Conservation (phyloP, 2,113 vertebrate species). For the Choloepus hoffmanni region DNA sequence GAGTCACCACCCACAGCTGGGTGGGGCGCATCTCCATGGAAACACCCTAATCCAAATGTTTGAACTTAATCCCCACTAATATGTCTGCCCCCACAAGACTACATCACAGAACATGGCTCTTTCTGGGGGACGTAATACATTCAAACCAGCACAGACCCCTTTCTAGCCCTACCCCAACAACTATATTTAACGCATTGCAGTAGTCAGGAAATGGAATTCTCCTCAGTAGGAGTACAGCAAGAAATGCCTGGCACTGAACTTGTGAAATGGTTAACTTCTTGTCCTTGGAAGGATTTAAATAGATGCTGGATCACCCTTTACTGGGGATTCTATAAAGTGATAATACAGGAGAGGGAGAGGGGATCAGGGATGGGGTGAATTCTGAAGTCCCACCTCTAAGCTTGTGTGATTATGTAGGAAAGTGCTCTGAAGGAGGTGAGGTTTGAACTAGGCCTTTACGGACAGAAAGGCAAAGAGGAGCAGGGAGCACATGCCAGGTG, state of each 20-base stretch:
- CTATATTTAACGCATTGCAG: not conserved
- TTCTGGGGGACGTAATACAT: too few relatives aligned
- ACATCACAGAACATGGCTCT: too few relatives aligned
- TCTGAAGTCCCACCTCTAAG: not conserved
- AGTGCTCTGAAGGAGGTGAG: not conserved
- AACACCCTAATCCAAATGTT: too few relatives aligned
- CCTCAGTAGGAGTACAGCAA: not conserved
- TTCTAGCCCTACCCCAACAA: not conserved
- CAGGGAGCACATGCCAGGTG: not conserved
- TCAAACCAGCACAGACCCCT: too few relatives aligned
- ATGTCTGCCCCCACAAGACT: too few relatives aligned
- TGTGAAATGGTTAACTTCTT: not conserved
- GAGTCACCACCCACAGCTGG: too few relatives aligned
- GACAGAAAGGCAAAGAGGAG: not conserved
- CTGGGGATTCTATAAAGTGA: conserved; percentile 3
- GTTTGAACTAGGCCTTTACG: not conserved
- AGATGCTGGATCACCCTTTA: not conserved
- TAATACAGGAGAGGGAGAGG: not conserved
- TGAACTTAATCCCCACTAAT: too few relatives aligned
- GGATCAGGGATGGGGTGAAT: not conserved
- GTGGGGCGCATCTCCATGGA: too few relatives aligned
- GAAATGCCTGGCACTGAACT: not conserved
- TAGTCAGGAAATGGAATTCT: not conserved
- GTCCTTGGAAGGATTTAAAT: not conserved
- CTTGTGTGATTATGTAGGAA: not conserved